Conservation (phyloP, 2,797 vertebrate species). For the Enteromius anoplus region DNA sequence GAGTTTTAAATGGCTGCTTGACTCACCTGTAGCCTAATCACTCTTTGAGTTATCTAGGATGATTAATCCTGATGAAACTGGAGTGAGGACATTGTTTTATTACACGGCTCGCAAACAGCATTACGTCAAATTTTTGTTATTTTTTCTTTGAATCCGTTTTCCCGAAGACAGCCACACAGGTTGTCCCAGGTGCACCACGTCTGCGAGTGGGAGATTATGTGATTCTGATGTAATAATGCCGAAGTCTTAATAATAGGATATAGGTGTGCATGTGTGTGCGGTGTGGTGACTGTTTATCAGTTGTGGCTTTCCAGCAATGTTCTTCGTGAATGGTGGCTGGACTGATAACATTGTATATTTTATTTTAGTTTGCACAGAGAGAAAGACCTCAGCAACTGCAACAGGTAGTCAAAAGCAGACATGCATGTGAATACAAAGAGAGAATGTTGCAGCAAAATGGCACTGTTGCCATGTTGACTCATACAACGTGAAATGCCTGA, state of each 20-base stretch:
- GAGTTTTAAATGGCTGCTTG: constrained; percentile 38
- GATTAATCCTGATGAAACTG: not conserved
- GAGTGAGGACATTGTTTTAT: constrained; percentile 27
- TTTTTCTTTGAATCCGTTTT: constrained; percentile 21
- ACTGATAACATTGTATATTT: constrained; percentile 27
- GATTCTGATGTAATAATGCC: constrained; percentile 30
- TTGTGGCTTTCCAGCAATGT: constrained; percentile 7
- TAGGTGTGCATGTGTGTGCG: constrained; percentile 40
- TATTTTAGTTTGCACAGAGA: not conserved
- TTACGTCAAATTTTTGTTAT: constrained; percentile 30
- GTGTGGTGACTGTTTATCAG: constrained; percentile 26
- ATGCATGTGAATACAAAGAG: not conserved
- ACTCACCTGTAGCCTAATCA: constrained; percentile 14
- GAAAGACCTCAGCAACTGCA: not conserved
- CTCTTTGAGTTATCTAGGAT: not conserved
- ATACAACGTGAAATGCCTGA: no score
- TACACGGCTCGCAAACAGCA: not conserved
- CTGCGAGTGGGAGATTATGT: constrained; percentile 25
- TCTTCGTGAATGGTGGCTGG: not conserved
- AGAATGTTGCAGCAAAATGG: not conserved
- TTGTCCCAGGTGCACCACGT: constrained; percentile 40
- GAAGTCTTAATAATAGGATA: constrained; percentile 57
- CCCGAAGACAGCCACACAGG: not conserved
- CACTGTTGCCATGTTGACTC: no score
- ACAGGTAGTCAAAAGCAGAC: not conserved